Evolutionary conservation across 1,140 invertebrate species (phyloP), one percentile per base, ranked within the genome.

Genomic region (Scaptomyza hsui): DNA sequence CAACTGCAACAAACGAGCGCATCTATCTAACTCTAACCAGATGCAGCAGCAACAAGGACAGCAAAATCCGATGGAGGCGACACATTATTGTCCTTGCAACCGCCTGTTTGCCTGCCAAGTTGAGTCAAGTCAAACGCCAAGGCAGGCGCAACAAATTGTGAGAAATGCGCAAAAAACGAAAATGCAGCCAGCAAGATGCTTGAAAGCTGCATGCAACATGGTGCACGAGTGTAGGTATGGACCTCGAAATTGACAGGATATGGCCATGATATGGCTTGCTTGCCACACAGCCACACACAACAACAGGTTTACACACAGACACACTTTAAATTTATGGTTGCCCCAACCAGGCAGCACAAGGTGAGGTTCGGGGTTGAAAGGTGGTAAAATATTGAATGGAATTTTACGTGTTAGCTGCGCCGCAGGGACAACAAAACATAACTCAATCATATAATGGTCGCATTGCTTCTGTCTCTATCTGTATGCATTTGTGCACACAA

Each of bases 1-100:
- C 81, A 61, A 86, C 81, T 85, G 80, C 80, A 85, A 86, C 81
- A 86, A 86, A 85, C 80, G 80, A 85, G 80, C 72, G 72, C 76
- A 85, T 86, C 60, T 64, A 85, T 86, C 80, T 71, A 71, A 72
- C 35, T 53, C 68, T 71, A 48, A 70, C 68, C 60, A 72, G 64
- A 61, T 68, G 48, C 9, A 16, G 26, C 15, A 24, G 35, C 18
- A 55, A n/a, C 32, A n/a, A 37, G 32, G 32, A 37, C 32, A 37
- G n/a, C 32, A 37, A 37, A 68, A 68, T 68, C 65, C 48, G 41
- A 60, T 29, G 26, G 21, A 67, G 62, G 57, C 69, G 60, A 72
- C 61, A 75, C 63, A 75, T 68, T 65, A 70, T 61, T 37, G 32
- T n/a, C 3, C 12, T 37, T 37, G 32, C 32, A 32, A 21, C 10